Base-by-base conservation (phyloP, 2,797 vertebrate genomes). In the Pseudopleuronectes americanus region DNA sequence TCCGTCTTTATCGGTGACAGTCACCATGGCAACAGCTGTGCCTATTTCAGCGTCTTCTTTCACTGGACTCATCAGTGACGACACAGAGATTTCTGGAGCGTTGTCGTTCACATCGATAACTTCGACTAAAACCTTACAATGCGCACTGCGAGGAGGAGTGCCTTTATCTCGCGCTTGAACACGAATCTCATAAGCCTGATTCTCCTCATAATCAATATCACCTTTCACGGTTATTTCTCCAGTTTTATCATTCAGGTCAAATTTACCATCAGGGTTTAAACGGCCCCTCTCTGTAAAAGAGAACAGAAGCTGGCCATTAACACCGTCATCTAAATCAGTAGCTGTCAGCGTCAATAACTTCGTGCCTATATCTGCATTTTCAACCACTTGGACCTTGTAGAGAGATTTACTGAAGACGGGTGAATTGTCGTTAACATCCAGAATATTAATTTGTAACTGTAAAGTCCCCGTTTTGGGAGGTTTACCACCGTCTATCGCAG, bases 81-180 rank as follows among this genome's bases (percentile, higher is more conserved):
- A 90, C 21, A 94, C 78, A 0, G 55, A 48, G 23, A 94, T 90
- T 71, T 91, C 88, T 1, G 93, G 93, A 61, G 81, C 64, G 61
- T 94, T 94, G 63, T 94, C 93, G 78, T 94, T 94, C 0, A 92
- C 57, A 76, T 94, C 92, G 48, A 90, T 62, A 0, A 94, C 83
- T 73, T 93, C 91, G 2, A 94, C 12, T 54, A 94, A 80, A 6
- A 94, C 64, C 61, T 94, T 94, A 10, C 87, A 73, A 2, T 91
- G 88, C 1, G 86, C 84, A 53, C 57, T 80, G 26, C 88, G 85
- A 2, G 92, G 88, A 26, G 85, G 73, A 0, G 3, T 75, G 1
- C 91, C 92, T 67, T 77, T 84, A 54, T 94, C 93, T 45, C 81
- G 80, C 1, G 87, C 93, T 56, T 92, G 89, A 19, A 92, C 86